Percentiles rank a stretch among this genome's conserved stretches.
phyloP scores from a whole-genome alignment of 1,140 invertebrate genomes.

The Ganaspis sp. region DNA sequence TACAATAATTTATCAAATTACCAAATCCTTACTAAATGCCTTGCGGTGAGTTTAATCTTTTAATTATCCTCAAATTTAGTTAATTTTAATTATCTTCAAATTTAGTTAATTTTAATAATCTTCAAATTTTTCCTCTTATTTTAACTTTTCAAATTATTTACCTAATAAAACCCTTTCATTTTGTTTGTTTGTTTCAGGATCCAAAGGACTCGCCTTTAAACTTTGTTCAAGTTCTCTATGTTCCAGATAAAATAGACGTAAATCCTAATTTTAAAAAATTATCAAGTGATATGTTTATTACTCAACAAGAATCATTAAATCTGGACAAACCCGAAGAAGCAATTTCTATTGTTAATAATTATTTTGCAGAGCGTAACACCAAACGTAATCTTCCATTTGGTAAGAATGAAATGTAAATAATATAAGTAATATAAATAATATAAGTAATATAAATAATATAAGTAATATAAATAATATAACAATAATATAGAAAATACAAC shows the following conservation, averaged over 20 bases:
- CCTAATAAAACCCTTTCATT: no score
- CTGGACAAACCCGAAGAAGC: background rate
- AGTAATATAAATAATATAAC: no score
- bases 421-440: background rate
- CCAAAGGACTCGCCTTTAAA: background rate
- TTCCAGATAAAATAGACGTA: background rate
- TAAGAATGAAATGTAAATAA: no score
- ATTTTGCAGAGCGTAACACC: background rate
- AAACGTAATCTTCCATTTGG: background rate
- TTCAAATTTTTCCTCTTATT: no score
- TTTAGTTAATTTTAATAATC: no score
- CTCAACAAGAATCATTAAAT: background rate
- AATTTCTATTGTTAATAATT: background rate
- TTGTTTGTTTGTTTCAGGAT: no score
- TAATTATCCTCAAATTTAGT: no score
- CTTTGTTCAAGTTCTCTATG: slow-evolving; percentile 5
- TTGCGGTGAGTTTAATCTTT: background rate
- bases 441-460: no score
- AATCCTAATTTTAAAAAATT: background rate
- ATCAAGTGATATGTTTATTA: background rate
- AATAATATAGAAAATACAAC: no score
- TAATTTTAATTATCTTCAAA: no score
- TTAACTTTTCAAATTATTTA: no score
- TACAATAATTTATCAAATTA: background rate
- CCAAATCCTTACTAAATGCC: background rate